Conservation (phyloP, 2,888 invertebrate species). For the Dioctria rufipes region DNA sequence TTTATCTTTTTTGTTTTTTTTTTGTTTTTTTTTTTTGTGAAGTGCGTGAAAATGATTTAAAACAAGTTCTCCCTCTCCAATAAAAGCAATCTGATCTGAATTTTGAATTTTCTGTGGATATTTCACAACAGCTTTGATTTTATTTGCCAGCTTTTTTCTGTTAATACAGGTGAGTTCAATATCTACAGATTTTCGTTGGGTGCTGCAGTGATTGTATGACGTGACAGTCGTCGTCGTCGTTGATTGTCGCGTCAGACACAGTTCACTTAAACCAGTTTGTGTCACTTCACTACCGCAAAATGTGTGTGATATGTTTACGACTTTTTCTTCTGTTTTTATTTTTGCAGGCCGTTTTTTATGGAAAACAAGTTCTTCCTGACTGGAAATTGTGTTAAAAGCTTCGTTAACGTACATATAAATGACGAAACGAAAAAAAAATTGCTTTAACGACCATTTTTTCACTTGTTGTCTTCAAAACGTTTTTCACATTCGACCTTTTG, state of each 20-base stretch:
- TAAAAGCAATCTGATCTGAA: conserved; percentile 13
- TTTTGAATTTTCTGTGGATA: conserved; percentile 36
- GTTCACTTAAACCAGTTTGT: conserved; percentile 27
- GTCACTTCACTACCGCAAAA: conserved; percentile 20
- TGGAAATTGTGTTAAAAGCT: conserved; percentile 31
- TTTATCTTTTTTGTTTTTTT: too few species aligned
- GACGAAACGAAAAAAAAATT: too few species aligned
- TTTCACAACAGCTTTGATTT: conserved; percentile 23
- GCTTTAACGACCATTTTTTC: background rate
- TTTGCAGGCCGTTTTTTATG: conserved; percentile 21
- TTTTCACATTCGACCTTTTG: background rate
- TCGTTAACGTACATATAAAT: background rate
- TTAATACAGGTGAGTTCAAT: conserved; percentile 4
- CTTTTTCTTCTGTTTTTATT: conserved; percentile 21
- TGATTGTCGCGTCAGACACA: conserved; percentile 2
- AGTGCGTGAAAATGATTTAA: conserved; percentile 48
- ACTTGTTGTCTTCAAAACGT: background rate
- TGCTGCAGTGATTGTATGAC: background rate
- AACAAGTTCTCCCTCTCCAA: conserved; percentile 8
- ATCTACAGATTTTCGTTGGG: background rate
- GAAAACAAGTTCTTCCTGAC: conserved; percentile 17
- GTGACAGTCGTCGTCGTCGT: background rate
- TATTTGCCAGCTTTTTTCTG: background rate
- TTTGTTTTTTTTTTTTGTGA: background rate
- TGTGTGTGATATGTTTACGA: conserved; percentile 37